Evolutionary conservation across 2,888 invertebrate genomes (phyloP).

Genomic region (Germaria angustata): DNA sequence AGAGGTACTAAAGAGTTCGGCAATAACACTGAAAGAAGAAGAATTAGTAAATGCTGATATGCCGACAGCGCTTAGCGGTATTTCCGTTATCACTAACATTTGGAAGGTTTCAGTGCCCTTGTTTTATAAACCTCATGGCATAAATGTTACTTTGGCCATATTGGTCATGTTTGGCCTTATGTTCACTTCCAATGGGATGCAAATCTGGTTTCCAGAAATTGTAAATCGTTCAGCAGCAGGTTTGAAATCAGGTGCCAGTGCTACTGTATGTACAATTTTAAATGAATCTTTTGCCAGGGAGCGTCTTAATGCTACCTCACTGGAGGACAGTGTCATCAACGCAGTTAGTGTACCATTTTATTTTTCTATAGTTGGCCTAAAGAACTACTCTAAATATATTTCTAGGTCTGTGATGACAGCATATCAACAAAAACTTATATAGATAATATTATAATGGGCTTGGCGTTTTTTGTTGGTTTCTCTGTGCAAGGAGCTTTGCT

Average conservation of each 20-base stretch:
- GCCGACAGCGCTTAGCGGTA: conserved; percentile 67
- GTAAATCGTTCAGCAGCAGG: conserved; percentile 74
- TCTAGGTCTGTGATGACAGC: conserved; percentile 73
- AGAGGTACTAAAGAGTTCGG: conserved; percentile 67
- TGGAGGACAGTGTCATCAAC: not conserved
- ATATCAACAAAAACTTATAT: conserved; percentile 75
- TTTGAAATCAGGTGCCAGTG: conserved; percentile 54
- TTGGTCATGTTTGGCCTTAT: conserved; percentile 73
- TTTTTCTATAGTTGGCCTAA: no score
- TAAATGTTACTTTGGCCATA: conserved; percentile 71
- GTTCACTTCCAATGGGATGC: conserved; percentile 77
- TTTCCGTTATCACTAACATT: conserved; percentile 70
- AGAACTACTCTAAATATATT: not conserved
- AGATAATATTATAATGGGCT: conserved; percentile 75
- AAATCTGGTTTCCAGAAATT: conserved; percentile 79
- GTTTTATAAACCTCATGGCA: conserved; percentile 75
- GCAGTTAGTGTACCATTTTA: conserved; percentile 57
- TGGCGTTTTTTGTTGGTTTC: conserved; percentile 76
- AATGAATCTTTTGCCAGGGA: conserved; percentile 69
- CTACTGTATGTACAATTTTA: conserved; percentile 72
- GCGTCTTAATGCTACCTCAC: conserved; percentile 11
- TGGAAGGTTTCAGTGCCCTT: conserved; percentile 73
- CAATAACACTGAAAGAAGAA: conserved; percentile 70
- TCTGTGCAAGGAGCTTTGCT: conserved; percentile 74
- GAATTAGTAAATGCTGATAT: conserved; percentile 68